Base-by-base conservation (phyloP, 1,140 invertebrate genomes). In the Mizuhopecten yessoensis region DNA sequence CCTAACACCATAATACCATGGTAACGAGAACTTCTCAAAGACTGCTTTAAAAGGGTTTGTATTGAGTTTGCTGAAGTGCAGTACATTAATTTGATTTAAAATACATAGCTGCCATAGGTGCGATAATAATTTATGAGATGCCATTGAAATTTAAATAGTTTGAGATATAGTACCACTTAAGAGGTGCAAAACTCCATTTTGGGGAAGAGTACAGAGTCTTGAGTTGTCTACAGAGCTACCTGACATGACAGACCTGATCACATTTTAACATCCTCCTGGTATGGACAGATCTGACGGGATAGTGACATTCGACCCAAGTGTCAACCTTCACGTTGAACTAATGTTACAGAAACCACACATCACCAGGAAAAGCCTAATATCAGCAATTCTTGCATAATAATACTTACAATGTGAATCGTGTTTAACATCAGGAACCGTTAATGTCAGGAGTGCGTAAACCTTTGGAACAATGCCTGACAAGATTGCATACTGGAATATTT, bases 101-200 rank as follows among this genome's bases (percentile, higher is more conserved):
- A 75, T n/a, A 75, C 57, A 75, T 75, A 75, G 57, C 57, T 75
- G 57, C 57, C n/a, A 75, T 29, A n/a, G n/a, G 57, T 29, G 2
- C 23, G 11, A 75, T 75, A 75, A 75, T 75, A 75, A 75, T 75
- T 75, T 5, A 75, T 75, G 57, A 75, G 57, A 75, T 75, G 57
- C 57, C n/a, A 75, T n/a, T 75, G 57, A 75, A 75, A 75, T 75
- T 75, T 75, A 75, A 75, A 75, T 29, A 75, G 57, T 75, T 75
- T 5, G 57, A 75, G 57, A 29, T 17, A 75, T 7, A 29, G 57
- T 75, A 29, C 57, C 57, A 29, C 57, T 75, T 75, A 75, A 75
- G 57, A 75, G 57, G 57, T 75, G 57, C 57, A 75, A 75, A 75
- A 75, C 9, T 17, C 57, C 57, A 75, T 75, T 75, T 75, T 75